Conservation (phyloP, 2,888 invertebrate genomes). For the Anaspis maculata region DNA sequence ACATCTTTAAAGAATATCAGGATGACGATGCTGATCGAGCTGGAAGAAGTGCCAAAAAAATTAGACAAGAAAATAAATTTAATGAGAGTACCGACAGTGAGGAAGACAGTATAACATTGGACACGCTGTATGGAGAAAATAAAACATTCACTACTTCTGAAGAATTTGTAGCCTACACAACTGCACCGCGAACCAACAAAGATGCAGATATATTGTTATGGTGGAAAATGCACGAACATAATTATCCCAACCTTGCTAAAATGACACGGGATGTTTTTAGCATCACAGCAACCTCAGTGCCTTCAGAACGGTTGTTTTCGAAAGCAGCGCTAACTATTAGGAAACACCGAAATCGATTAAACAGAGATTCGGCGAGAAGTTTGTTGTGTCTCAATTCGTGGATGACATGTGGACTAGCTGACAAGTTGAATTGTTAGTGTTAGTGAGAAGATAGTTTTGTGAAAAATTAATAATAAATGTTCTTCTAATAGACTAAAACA, state of each 20-base stretch:
- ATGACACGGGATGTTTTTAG: slow-evolving; percentile 14
- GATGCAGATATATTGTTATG: slow-evolving; percentile 15
- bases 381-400: slow-evolving; percentile 10
- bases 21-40: background rate
- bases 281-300: slow-evolving; percentile 12
- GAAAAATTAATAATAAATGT: too few relatives aligned
- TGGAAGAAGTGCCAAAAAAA: too few relatives aligned
- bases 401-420: slow-evolving; percentile 4
- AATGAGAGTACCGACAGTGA: background rate
- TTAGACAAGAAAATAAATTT: background rate
- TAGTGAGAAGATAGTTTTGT: too few relatives aligned
- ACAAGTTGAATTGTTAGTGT: too few relatives aligned
- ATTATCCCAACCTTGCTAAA: slow-evolving; percentile 13
- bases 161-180: slow-evolving; percentile 15
- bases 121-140: slow-evolving; percentile 4
- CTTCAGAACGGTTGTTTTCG: slow-evolving; percentile 16
- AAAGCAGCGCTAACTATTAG: slow-evolving; percentile 12
- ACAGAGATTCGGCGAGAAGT: slow-evolving; percentile 4
- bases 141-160: background rate
- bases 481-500: too few relatives aligned
- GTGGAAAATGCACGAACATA: slow-evolving; percentile 13
- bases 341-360: slow-evolving; percentile 9
- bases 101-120: slow-evolving; percentile 10
- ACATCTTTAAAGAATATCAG: slow-evolving; percentile 1
- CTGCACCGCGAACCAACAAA: slow-evolving; percentile 11